Base-by-base conservation (phyloP, 1,140 invertebrate genomes). In the Drosophila saltans region DNA sequence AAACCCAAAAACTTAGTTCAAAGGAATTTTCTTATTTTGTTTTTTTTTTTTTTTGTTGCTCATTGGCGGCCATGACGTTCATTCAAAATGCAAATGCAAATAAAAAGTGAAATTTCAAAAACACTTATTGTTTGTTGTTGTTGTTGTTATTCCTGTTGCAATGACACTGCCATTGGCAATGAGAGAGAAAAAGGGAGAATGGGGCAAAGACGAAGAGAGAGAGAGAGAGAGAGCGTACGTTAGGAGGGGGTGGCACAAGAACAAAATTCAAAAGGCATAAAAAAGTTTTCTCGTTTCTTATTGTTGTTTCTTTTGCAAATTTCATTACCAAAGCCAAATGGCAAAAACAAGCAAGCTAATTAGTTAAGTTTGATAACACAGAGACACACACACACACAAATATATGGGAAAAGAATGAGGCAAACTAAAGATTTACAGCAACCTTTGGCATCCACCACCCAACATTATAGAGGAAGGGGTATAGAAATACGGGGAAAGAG, bases 91-190 rank as follows among this genome's bases (percentile, higher is more conserved):
- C 65, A 60, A 79, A 78, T 40, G 43, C 56, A 61, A 77, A 76
- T 76, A 76, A 71, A 76, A 76, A 76, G 74, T 76, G 66, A 76
- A 76, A 76, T 76, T 60, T 52, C 30, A 70, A 71, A 39, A 73
- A 70, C 60, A 60, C 65, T 33, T 68, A 62, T 16, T 16, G 16
- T 78, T 63, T 58, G 68, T 76, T 76, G 33, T n/a, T 52, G 40
- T 57, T 52, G 8, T 66, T 55, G 30, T 30, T 64, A 26, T 41
- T 65, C 0, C 55, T 64, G 61, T 36, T 58, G 48, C 75, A 78
- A 63, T 79, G 76, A 52, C 75, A 78, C 64, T 78, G 76, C 65
- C 76, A 79, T 59, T 79, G 75, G 75, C 75, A 72, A 68, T 72
- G 77, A 56, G 36, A 58, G 73, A 16, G 16, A 0, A 26, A 16